Conservation (phyloP, 1,140 invertebrate species). For the Paralvinella palmiformis region DNA sequence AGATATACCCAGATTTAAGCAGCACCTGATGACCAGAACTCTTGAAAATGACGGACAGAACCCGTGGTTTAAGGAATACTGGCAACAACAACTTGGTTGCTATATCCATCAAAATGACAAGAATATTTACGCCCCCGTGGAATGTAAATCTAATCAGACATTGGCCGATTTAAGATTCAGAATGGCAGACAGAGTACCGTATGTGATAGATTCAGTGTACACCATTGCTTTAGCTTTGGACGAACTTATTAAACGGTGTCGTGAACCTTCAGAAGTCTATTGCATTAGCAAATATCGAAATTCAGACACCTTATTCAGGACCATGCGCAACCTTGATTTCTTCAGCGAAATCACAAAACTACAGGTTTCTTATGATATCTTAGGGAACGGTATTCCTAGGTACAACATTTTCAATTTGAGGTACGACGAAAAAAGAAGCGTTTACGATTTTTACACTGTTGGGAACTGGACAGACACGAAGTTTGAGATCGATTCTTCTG, state of each 20-base stretch:
- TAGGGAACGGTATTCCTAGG: neutral
- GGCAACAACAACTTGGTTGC: neutral
- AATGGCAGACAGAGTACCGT: neutral
- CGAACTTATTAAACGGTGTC: neutral
- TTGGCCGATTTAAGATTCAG: too few relatives aligned
- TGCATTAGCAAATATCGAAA: neutral
- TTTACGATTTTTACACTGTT: too few relatives aligned
- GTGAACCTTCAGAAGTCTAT: neutral
- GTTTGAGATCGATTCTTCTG: too few relatives aligned
- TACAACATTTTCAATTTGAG: neutral
- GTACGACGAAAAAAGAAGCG: too few relatives aligned
- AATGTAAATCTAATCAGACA: too few relatives aligned
- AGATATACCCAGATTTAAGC: neutral
- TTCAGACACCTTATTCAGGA: neutral
- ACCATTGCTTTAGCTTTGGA: neutral
- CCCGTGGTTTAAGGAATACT: neutral
- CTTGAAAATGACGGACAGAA: neutral
- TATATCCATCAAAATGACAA: neutral
- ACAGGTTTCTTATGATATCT: neutral
- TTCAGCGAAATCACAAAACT: neutral
- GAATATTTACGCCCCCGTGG: neutral
- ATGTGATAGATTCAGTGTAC: neutral
- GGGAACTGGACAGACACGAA: too few relatives aligned
- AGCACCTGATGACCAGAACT: neutral
- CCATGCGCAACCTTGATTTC: neutral